A percentile compares a stretch with the other conserved stretches of the same genome.
Evolutionary conservation across 2,113 vertebrate genomes (phyloP).

Genomic region (Calyptommatus sinebrachiatus): DNA sequence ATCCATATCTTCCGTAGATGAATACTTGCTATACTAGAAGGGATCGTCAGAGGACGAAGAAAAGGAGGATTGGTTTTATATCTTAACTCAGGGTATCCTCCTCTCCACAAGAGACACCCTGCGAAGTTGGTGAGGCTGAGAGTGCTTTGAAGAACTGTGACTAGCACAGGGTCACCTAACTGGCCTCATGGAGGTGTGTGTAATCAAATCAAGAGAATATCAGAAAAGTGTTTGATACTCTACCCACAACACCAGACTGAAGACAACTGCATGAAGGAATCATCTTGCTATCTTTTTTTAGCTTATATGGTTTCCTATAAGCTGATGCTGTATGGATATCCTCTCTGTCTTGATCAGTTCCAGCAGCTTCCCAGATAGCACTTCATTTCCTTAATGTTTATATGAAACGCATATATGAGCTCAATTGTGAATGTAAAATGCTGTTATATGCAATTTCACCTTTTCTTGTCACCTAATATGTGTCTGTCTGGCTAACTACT

Average conservation of each 20-base stretch:
- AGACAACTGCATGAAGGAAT: background rate
- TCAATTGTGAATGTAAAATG: background rate
- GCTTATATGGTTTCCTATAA: background rate
- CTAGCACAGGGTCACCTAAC: too few relatives aligned
- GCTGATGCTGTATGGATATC: background rate
- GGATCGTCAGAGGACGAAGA: background rate
- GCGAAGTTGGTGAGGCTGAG: too few relatives aligned
- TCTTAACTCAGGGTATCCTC: too few relatives aligned
- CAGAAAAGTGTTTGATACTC: too few relatives aligned
- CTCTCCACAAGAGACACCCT: too few relatives aligned
- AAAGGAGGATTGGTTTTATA: background rate
- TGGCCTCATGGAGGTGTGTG: too few relatives aligned
- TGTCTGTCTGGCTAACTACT: background rate
- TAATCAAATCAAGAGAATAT: too few relatives aligned
- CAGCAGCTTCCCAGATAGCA: background rate
- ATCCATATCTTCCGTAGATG: background rate
- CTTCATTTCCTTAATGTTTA: background rate
- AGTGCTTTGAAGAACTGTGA: too few relatives aligned
- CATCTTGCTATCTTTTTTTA: background rate
- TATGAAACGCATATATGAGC: background rate
- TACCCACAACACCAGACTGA: background rate
- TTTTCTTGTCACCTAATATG: background rate
- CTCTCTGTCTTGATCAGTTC: too few relatives aligned
- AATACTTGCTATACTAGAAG: background rate
- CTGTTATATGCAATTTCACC: conserved; percentile 21